Base-by-base conservation (phyloP, 2,113 vertebrate genomes). In the Carollia perspicillata region DNA sequence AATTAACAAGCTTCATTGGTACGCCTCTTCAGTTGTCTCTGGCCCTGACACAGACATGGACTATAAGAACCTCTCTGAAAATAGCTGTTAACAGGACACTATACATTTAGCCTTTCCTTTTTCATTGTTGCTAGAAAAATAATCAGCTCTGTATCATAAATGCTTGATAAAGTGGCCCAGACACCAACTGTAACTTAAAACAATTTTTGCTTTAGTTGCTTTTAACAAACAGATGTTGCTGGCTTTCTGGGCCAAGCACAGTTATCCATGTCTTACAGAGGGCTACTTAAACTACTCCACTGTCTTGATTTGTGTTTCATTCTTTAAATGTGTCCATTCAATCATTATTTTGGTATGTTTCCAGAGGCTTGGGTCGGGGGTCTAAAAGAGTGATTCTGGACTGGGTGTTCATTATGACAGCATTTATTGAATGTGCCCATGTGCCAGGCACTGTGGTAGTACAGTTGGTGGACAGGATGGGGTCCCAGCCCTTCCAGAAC, bases 101-200 rank as follows among this genome's bases (percentile, higher is more conserved):
- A 0, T 53, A 22, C 84, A 96, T 51, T 77, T 90, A 93, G 93
- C 69, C 90, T 94, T 86, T 90, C 94, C 94, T 95, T 93, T 72
- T 93, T 86, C 33, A 1, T 84, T 69, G 72, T 91, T 97, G 96
- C 97, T 94, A 92, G 90, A 95, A 96, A 95, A 97, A 94, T 92
- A 97, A 95, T 96, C 92, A 92, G 96, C 71, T 94, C 92, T 91
- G 0, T 97, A 96, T 97, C 97, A 96, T 96, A 95, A 90, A 81
- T 90, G 84, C 95, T 90, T 95, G 96, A 97, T 97, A 75, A 91
- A 95, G 87, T 81, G 71, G 78, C 44, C 65, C 90, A 93, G 95
- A 90, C 88, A 95, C 79, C 95, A 96, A 86, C 84, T 88, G 88
- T 93, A 95, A 96, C 85, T 97, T 95, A 77, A 96, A 96, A 93